A percentile compares a stretch with the other conserved stretches of the same genome.
Conservation (phyloP, 2,797 vertebrate species). For the Enteromius thamalakanensis region DNA sequence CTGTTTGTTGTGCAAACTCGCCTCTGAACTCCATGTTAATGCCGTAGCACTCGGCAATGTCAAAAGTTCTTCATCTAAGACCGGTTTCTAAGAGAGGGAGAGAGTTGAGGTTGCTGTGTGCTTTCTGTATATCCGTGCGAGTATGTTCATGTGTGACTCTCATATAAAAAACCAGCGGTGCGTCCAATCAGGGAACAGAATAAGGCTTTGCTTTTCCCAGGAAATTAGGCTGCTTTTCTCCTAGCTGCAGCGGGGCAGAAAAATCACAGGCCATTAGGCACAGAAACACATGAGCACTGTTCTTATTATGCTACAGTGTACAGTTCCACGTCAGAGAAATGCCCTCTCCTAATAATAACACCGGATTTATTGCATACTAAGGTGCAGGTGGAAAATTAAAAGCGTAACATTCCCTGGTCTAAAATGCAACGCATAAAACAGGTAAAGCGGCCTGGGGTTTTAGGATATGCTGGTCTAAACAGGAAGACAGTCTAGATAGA, state of each 20-base stretch:
- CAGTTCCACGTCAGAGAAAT: slow-evolving; percentile 33
- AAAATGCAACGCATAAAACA: background rate
- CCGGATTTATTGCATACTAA: slow-evolving; percentile 1
- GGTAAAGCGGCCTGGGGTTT: background rate
- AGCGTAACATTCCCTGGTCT: background rate
- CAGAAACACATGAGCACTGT: slow-evolving; percentile 53
- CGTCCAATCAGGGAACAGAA: slow-evolving; percentile 53
- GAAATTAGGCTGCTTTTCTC: slow-evolving; percentile 44
- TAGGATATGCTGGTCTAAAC: background rate
- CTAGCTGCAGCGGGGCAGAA: slow-evolving; percentile 45
- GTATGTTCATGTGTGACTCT: slow-evolving; percentile 38
- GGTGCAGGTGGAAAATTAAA: slow-evolving; percentile 6
- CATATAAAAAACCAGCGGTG: slow-evolving; percentile 46
- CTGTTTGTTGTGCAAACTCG: slow-evolving; percentile 74
- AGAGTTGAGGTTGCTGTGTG: slow-evolving; percentile 47
- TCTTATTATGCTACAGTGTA: slow-evolving; percentile 43
- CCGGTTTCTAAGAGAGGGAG: slow-evolving; percentile 16
- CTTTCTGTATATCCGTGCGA: slow-evolving; percentile 54
- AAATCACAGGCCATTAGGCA: slow-evolving; percentile 56
- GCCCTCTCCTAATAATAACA: slow-evolving; percentile 15
- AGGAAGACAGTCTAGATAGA: background rate
- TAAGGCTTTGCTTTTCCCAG: slow-evolving; percentile 38
- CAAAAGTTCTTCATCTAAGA: slow-evolving; percentile 73
- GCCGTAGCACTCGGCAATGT: slow-evolving; percentile 78
- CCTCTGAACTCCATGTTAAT: slow-evolving; percentile 75